Conservation (phyloP, 30 jellyfish, hydroid and myxozoan genomes). For the Aurelia sp. region DNA sequence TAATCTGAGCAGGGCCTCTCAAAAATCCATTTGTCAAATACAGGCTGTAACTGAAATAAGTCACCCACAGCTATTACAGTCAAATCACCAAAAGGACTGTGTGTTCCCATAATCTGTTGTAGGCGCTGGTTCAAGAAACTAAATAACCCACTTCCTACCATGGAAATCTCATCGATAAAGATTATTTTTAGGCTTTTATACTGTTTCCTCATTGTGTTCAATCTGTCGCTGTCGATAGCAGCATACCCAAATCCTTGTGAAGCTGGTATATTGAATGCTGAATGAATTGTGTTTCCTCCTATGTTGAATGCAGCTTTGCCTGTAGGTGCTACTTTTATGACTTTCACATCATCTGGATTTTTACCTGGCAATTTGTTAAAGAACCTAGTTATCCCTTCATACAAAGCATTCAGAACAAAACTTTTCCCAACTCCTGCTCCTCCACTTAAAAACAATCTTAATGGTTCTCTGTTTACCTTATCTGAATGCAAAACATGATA, state of each 20-base stretch:
- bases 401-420: constrained; percentile 8
- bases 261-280: constrained; percentile 27
- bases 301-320: constrained; percentile 54
- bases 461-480: neutral
- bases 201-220: constrained; percentile 9
- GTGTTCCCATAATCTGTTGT: constrained; percentile 29
- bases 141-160: constrained; percentile 33
- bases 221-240: constrained; percentile 34
- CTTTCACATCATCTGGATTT: constrained; percentile 41
- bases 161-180: constrained; percentile 36
- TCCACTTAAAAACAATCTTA: constrained; percentile 26
- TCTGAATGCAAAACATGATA: constrained; percentile 16
- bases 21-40: constrained; percentile 42
- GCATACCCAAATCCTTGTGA: neutral
- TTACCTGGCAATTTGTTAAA: constrained; percentile 23
- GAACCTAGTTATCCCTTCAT: constrained; percentile 4
- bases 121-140: constrained; percentile 8
- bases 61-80: constrained; percentile 48
- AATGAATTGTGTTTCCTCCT: constrained; percentile 37
- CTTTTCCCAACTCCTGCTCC: constrained; percentile 51
- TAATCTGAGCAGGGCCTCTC: neutral
- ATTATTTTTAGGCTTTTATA: neutral
- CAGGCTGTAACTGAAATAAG: constrained; percentile 28
- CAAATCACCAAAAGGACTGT: constrained; percentile 30
- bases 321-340: constrained; percentile 37